Base-by-base conservation (phyloP, 1,140 invertebrate genomes). In the Berghia stephanieae region DNA sequence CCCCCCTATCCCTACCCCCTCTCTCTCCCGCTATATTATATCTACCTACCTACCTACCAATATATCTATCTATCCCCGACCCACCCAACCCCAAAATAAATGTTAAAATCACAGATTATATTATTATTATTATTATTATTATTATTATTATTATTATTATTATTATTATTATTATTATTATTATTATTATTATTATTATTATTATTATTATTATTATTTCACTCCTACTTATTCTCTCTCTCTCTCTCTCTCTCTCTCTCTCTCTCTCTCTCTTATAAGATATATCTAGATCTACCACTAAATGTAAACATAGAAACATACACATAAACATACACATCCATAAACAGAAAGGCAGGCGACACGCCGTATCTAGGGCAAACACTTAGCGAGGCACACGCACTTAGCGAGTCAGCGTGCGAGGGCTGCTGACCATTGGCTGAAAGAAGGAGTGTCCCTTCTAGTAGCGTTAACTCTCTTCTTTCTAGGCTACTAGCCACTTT, bases 91-190 rank as follows among this genome's bases (percentile, higher is more conserved):
- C n/a, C n/a, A n/a, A 27, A 63, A 27, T 16, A 63, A 16, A 10
- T 16, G 27, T 10, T 21, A 8, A 16, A 16, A 21, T 16, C 18
- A 16, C 8, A 8, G 27, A 63, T 10, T 27, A 63, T 31, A 63
- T 8, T 8, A 21, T 63, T 27, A 16, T 8, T 27, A 8, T 63
- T 16, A 8, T 27, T 63, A 21, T 16, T 63, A 10, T 63, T 27
- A 10, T 63, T 63, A 21, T 16, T 27, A 16, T 63, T 10, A 16
- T 27, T 16, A 8, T 27, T 3, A 38, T 69, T 34, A 71, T 43
- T n/a, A 71, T n/a, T 21, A 71, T 43, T 16, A 43, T 46, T n/a
- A 71, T 43, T 46, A 71, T 71, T 24, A 34, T 71, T n/a, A 43
- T 43, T 0, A 43, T 46, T 24, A 2, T 43, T 46, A 2, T 18